Evolutionary conservation across 2,113 vertebrate genomes (phyloP).

Genomic region (Propithecus coquereli): DNA sequence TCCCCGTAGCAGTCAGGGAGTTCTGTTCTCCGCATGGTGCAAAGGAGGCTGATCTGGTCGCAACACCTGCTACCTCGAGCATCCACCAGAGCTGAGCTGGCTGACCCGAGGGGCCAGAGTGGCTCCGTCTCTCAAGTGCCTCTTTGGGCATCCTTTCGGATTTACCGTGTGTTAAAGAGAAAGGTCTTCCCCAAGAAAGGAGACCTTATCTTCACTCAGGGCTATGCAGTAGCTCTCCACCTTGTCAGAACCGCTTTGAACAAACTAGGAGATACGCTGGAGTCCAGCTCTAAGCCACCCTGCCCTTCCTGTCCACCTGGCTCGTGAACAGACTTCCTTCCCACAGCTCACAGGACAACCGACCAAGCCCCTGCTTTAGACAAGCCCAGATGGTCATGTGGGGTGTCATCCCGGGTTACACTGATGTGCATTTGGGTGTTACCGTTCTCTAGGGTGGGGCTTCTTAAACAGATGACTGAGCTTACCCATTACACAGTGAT

Average conservation of each 20-base stretch:
- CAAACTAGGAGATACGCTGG: background rate
- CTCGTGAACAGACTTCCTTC: background rate
- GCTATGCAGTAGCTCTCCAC: background rate
- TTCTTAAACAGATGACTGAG: background rate
- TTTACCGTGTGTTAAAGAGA: background rate
- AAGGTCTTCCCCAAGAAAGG: background rate
- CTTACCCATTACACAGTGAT: background rate
- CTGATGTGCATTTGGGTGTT: background rate
- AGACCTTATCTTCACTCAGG: background rate
- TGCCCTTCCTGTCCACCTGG: background rate
- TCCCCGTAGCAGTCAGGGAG: background rate
- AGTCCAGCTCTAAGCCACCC: background rate
- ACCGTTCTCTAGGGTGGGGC: background rate
- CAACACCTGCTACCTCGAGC: background rate
- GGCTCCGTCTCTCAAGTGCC: too few species aligned
- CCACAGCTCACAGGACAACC: background rate
- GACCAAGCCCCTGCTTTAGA: background rate
- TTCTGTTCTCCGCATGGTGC: background rate
- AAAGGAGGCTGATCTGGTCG: background rate
- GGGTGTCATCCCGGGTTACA: background rate
- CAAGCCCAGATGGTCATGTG: background rate
- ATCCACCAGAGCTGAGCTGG: background rate
- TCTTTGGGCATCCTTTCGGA: background rate
- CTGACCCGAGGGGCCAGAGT: background rate
- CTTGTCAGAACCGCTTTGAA: background rate